Conservation (phyloP, 1,140 invertebrate species). For the Trialeurodes vaporariorum region DNA sequence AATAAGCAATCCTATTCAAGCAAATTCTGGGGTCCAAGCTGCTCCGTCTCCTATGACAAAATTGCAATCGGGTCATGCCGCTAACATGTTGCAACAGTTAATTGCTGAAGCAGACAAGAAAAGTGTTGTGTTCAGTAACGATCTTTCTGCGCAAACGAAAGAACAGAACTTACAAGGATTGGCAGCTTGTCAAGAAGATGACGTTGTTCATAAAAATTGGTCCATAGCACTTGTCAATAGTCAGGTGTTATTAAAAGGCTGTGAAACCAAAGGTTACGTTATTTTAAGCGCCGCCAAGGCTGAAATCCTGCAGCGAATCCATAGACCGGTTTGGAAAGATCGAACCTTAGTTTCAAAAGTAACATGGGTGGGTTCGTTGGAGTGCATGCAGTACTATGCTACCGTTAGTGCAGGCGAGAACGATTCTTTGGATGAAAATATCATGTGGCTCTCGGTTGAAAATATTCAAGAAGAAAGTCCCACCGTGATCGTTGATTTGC, state of each 20-base stretch:
- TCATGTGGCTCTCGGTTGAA: conserved; percentile 89
- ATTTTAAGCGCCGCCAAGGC: conserved; percentile 92
- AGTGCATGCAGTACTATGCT: conserved; percentile 98
- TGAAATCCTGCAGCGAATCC: conserved; percentile 79
- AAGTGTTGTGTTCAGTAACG: conserved; percentile 84
- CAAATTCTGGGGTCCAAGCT: conserved; percentile 33
- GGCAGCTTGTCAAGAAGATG: conserved; percentile 74
- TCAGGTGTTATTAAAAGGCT: conserved; percentile 89
- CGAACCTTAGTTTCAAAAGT: conserved; percentile 81
- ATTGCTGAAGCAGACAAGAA: conserved; percentile 92
- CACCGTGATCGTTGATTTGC: conserved; percentile 56
- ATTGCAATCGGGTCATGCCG: conserved; percentile 51
- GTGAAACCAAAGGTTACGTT: conserved; percentile 92
- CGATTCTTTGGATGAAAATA: conserved; percentile 65
- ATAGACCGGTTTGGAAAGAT: conserved; percentile 85
- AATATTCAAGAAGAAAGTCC: conserved; percentile 71
- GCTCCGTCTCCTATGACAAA: conserved; percentile 44
- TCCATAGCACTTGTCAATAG: conserved; percentile 91
- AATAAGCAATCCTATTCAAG: conserved; percentile 19
- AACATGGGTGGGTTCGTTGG: conserved; percentile 86
- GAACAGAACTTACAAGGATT: conserved; percentile 72
- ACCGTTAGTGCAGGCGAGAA: conserved; percentile 75
- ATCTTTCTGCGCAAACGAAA: conserved; percentile 58
- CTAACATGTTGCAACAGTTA: conserved; percentile 77
- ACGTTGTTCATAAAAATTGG: conserved; percentile 85